Conservation (phyloP, 2,113 vertebrate species). For the Ia io region DNA sequence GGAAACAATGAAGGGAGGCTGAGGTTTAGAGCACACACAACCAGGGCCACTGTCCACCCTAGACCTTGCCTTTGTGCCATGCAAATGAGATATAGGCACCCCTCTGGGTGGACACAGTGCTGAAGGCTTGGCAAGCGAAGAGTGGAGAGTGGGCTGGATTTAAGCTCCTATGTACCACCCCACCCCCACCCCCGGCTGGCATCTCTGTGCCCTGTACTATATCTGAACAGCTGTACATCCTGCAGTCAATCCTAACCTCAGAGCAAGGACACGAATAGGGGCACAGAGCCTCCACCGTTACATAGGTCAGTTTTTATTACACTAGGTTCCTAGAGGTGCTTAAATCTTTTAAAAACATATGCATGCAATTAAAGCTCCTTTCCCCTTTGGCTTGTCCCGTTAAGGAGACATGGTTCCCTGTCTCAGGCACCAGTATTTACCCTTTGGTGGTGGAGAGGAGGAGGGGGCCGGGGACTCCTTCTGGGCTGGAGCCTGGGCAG, state of each 20-base stretch:
- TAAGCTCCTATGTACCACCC: not conserved
- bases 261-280: not conserved
- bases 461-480: conserved; percentile 37
- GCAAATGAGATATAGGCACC: not conserved
- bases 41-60: not conserved
- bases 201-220: not conserved
- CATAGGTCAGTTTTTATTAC: not conserved
- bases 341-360: not conserved
- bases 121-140: not conserved
- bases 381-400: not conserved
- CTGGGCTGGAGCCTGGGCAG: conserved; percentile 81
- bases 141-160: not conserved
- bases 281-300: not conserved
- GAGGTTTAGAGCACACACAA: not conserved
- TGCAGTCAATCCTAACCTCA: not conserved
- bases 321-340: not conserved
- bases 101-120: not conserved
- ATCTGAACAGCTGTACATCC: not conserved
- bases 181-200: not conserved
- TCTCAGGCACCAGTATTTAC: conserved; percentile 47
- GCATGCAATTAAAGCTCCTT: not conserved
- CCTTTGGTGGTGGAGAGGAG: not conserved
- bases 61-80: not conserved
- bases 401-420: not conserved
- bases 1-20: not conserved